Conservation (phyloP, 2,888 invertebrate genomes). For the Drosophila kambysellisi region DNA sequence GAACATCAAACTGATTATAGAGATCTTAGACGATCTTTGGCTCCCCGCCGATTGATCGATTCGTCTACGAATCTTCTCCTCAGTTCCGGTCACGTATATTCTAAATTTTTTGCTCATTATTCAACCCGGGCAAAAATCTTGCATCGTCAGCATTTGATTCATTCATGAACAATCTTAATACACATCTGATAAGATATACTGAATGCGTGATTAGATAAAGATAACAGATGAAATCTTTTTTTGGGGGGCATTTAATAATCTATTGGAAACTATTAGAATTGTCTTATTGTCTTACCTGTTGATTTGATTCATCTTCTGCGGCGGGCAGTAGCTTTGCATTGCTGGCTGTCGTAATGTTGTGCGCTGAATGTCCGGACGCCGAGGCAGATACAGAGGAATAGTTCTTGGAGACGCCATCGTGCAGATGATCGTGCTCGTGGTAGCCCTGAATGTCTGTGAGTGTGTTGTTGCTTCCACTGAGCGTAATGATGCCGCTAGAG, state of each 20-base stretch:
- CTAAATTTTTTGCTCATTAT: slow-evolving; percentile 53
- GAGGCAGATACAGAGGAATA: slow-evolving; percentile 66
- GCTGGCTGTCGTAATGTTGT: slow-evolving; percentile 84
- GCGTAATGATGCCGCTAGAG: slow-evolving; percentile 81
- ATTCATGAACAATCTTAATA: slow-evolving; percentile 46
- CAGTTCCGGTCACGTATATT: slow-evolving; percentile 52
- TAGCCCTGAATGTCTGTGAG: slow-evolving; percentile 83
- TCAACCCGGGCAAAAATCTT: slow-evolving; percentile 27
- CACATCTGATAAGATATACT: slow-evolving; percentile 47
- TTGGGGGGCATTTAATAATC: not conserved
- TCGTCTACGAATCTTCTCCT: slow-evolving; percentile 30
- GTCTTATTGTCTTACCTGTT: slow-evolving; percentile 83
- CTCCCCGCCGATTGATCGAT: slow-evolving; percentile 50
- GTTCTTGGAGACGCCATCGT: slow-evolving; percentile 77
- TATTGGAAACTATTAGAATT: not conserved
- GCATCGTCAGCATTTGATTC: slow-evolving; percentile 59
- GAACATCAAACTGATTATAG: slow-evolving; percentile 14
- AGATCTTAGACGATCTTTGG: slow-evolving; percentile 55
- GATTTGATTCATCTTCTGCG: slow-evolving; percentile 83
- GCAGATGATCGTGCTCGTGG: slow-evolving; percentile 67
- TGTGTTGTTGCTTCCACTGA: slow-evolving; percentile 84
- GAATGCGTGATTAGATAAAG: slow-evolving; percentile 4
- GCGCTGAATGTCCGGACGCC: slow-evolving; percentile 66
- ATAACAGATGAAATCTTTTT: not conserved
- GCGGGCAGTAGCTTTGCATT: slow-evolving; percentile 83